Base-by-base conservation (phyloP, 2,888 invertebrate species). In the Formica aserva region DNA sequence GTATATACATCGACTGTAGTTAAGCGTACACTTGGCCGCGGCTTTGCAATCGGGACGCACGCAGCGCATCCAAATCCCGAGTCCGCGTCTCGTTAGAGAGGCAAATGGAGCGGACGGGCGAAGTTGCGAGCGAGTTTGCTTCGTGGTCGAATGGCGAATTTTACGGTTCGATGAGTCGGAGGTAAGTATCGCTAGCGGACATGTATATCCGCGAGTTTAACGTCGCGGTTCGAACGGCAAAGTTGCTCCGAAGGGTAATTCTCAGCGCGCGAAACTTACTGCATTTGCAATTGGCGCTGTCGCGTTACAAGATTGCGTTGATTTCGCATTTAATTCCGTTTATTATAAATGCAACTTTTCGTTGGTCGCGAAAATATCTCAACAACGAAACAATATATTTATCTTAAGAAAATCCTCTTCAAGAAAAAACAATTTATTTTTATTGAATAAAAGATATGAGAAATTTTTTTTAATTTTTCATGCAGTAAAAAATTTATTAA, bases 1-100 rank as follows among this genome's bases (percentile, higher is more conserved):
- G 60, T 78, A 69, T 8, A n/a, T 52, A 67, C 41, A 60, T 78
- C 48, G 69, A 22, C 22, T 62, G 35, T 80, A 60, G 32, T 60
- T 66, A 66, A 29, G 45, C 32, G 32, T 62, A 71, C 8, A 80
- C 71, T 80, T 48, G 57, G 60, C 60, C 69, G 71, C 60, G 45
- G 69, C 78, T 80, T 69, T 71, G 78, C 78, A 80, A 80, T 71
- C 78, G 78, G 78, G 71, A 80, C 45, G 48, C 60, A 71, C 78
- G 71, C 78, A 45, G 41, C 57, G 69, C 69, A 78, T 57, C 67
- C 67, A 60, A 60, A 48, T 35, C 41, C 57, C 78, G 60, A 41
- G 6, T 78, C 69, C 60, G 60, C 60, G 32, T 80, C 78, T 80
- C 78, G 78, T 80, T 71, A 71, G 60, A 57, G 71, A 80, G 35